Evolutionary conservation across 2,113 vertebrate species (phyloP), one percentile per base, ranked within the genome.

Genomic region (Percopsis transmontana): DNA sequence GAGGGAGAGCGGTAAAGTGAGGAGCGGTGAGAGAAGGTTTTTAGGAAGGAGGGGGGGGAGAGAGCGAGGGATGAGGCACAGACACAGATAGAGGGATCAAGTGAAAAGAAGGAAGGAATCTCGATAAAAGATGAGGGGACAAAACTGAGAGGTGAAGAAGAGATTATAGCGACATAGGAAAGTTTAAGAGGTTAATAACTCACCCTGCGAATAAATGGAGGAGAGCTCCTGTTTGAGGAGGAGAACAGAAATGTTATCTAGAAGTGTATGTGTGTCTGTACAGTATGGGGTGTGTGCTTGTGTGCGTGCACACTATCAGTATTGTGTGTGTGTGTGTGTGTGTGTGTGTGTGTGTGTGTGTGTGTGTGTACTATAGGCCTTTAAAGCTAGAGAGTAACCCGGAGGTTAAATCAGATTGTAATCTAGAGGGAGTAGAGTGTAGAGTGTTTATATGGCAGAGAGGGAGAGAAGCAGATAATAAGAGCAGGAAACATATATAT

Each of bases 141-240:
- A 16, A 41, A 64, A 54, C 14, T 52, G 41, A 53, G 19, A 23
- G 41, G 47, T 58, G 52, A 58, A 56, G 19, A 45, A 64, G 40
- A 7, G 45, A 56, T 21, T 20, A 48, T 45, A 44, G 53, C 77
- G 70, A 67, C 75, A 83, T 59, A 50, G 62, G 12, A 53, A 53
- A 39, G 67, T 72, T 55, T 39, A 54, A 53, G 12, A 79, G 73
- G 82, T 77, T 72, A 79, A 77, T 66, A 66, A 70, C 58, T 60
- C 38, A 7, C 11, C 0, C 15, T 23, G 19, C 47, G n/a, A 62
- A 58, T 1, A 14, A 27, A 27, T 12, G 66, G 19, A 38, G 20
- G 18, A 33, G 42, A 33, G 42, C 19, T 41, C 54, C 42, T 5
- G 21, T 5, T n/a, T 59, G 56, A 16, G 58, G 10, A 39, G 33